Base-by-base conservation (phyloP, 2,113 vertebrate species). In the Rhea pennata region DNA sequence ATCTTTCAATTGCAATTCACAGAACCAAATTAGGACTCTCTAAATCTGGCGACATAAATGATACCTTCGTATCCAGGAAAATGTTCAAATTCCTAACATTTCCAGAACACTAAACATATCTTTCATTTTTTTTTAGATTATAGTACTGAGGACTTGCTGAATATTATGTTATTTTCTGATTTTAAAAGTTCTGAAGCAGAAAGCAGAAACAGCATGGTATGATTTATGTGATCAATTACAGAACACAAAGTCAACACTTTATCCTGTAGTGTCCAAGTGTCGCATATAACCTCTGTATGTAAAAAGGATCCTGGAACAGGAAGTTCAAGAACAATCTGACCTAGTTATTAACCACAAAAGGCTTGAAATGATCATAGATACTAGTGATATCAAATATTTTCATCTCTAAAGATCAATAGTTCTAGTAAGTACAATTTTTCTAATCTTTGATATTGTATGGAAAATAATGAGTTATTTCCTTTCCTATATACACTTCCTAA, bases 161-260 rank as follows among this genome's bases (percentile, higher is more conserved):
- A 58, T 74, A 51, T 42, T 21, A 9, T n/a, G 50, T n/a, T 62
- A 51, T 82, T 90, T 94, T 92, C 9, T 22, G 62, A 33, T 53
- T 87, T 84, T 48, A 67, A 40, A 78, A n/a, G 51, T 77, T 82
- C 33, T 85, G 71, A 71, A 75, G 42, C 29, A 77, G 53, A 77
- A 29, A 58, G 50, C 24, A 89, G 65, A 87, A 77, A 26, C 29
- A 93, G 17, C 16, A 36, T 5, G 19, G 2, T 19, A 5, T 50
- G 66, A 23, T 39, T 5, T 50, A 36, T 58, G 10, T 21, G 46
- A 14, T 29, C 33, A 73, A 24, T 53, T 58, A 56, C n/a, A 71
- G 31, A 87, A 46, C 39, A 84, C 6, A 74, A 91, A 91, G 61
- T 51, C 56, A 71, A 36, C 40, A 12, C 9, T 76, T 62, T 27